A percentile compares a stretch with the other conserved stretches of the same genome.
Evolutionary conservation across 2,888 invertebrate genomes (phyloP).

Genomic region (Habrosyne pyritoides): DNA sequence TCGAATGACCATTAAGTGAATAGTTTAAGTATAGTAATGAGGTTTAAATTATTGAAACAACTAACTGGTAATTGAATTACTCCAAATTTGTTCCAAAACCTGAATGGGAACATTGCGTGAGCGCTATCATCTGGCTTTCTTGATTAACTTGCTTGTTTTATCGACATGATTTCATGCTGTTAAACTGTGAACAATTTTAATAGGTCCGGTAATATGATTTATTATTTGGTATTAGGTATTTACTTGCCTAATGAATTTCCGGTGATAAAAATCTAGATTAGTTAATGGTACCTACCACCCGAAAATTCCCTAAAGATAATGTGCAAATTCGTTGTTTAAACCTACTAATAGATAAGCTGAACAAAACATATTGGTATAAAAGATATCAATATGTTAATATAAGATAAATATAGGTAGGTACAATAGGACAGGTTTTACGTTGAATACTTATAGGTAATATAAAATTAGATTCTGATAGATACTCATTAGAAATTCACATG

Average conservation of each 20-base stretch:
- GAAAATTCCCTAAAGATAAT: neutral
- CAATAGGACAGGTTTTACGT: too few relatives aligned
- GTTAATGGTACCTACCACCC: neutral
- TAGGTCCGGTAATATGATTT: neutral
- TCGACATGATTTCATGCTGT: constrained; percentile 1
- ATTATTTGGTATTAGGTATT: neutral
- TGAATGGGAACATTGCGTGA: constrained; percentile 25
- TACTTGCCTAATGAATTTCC: neutral
- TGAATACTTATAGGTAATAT: too few relatives aligned
- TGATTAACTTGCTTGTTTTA: constrained; percentile 8
- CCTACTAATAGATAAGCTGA: too few relatives aligned
- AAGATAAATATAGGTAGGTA: too few relatives aligned
- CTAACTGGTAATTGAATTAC: constrained; percentile 1
- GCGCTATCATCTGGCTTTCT: constrained; percentile 19
- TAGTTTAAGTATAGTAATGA: neutral
- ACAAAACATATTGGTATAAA: too few relatives aligned
- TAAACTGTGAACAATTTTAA: constrained; percentile 1
- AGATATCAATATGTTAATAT: too few relatives aligned
- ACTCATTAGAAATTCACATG: too few relatives aligned
- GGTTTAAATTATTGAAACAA: constrained; percentile 2
- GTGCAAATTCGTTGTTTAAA: too few relatives aligned
- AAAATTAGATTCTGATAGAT: too few relatives aligned
- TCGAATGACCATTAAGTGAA: too few relatives aligned
- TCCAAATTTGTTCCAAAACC: constrained; percentile 10
- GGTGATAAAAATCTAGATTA: neutral